Percentiles rank a stretch among this genome's conserved stretches.
Conservation (phyloP, 1,140 invertebrate species). For the Drosophila orena region DNA sequence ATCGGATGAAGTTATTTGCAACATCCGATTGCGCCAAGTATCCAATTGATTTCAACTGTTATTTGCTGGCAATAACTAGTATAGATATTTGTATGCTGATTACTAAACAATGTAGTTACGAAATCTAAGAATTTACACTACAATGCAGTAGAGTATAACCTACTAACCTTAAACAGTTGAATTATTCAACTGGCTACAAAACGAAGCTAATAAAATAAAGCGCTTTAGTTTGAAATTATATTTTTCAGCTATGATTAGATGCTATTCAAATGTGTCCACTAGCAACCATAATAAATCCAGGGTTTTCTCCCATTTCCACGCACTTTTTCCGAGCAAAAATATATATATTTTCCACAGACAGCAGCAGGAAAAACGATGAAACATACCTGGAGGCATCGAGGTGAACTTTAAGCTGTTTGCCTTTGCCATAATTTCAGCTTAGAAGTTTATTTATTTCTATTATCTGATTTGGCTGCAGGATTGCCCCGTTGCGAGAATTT, state of each 20-base stretch:
- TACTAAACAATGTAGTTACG: too few species aligned
- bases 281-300: not conserved
- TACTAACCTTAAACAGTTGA: not conserved
- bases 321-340: not conserved
- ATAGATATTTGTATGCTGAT: too few species aligned
- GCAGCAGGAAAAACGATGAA: constrained; percentile 1
- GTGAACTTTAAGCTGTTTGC: constrained; percentile 27
- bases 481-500: constrained; percentile 20
- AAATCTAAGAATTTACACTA: too few species aligned
- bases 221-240: too few species aligned
- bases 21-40: constrained; percentile 20
- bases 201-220: too few species aligned
- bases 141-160: not conserved
- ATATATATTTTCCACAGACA: too few species aligned
- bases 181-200: too few species aligned
- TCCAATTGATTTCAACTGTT: not conserved
- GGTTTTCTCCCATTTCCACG: not conserved
- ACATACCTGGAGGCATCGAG: constrained; percentile 26
- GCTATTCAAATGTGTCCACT: too few species aligned
- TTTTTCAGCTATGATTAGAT: too few species aligned
- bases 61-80: not conserved
- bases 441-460: constrained; percentile 55
- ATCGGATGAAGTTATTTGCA: constrained; percentile 32
- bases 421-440: constrained; percentile 45
- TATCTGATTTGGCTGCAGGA: constrained; percentile 41